Percentiles rank a stretch among this genome's conserved stretches.
Evolutionary conservation across 2,797 vertebrate species (phyloP).

Genomic region (Microctenopoma lineatum): DNA sequence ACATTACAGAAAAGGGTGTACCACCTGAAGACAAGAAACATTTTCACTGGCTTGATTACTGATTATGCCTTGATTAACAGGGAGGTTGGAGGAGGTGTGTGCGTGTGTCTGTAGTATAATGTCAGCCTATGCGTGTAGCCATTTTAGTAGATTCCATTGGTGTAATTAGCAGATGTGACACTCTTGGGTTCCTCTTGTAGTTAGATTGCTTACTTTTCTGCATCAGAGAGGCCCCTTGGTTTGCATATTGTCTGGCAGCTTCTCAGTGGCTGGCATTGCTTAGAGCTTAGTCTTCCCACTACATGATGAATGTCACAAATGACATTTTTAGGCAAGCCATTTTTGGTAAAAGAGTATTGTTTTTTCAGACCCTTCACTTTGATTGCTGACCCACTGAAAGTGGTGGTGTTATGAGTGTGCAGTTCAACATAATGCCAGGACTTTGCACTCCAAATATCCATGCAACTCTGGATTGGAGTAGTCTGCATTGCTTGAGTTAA

Average conservation of each 20-base stretch:
- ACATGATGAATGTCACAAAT: conserved; percentile 14
- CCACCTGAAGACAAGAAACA: conserved; percentile 57
- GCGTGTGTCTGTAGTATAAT: conserved; percentile 27
- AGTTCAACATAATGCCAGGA: neutral
- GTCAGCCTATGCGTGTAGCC: conserved; percentile 36
- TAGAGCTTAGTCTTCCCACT: conserved; percentile 32
- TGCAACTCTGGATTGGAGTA: neutral
- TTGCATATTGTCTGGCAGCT: conserved; percentile 46
- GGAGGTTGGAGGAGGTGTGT: conserved; percentile 37
- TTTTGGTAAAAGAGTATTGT: conserved; percentile 7
- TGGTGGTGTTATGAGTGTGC: neutral
- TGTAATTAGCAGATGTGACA: conserved; percentile 81
- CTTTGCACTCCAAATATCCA: conserved; percentile 11
- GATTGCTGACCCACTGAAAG: conserved; percentile 12
- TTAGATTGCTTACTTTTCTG: conserved; percentile 57
- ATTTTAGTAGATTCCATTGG: conserved; percentile 52
- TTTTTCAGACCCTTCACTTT: conserved; percentile 3
- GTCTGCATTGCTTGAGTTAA: neutral
- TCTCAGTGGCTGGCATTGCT: conserved; percentile 46
- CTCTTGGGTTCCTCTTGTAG: conserved; percentile 60
- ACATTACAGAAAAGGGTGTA: conserved; percentile 45
- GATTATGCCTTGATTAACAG: conserved; percentile 70
- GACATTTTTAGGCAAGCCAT: conserved; percentile 12
- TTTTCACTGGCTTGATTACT: conserved; percentile 71
- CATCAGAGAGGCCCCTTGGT: conserved; percentile 37